Evolutionary conservation across 1,140 invertebrate species (phyloP).

Genomic region (Caenorhabditis briggsae): DNA sequence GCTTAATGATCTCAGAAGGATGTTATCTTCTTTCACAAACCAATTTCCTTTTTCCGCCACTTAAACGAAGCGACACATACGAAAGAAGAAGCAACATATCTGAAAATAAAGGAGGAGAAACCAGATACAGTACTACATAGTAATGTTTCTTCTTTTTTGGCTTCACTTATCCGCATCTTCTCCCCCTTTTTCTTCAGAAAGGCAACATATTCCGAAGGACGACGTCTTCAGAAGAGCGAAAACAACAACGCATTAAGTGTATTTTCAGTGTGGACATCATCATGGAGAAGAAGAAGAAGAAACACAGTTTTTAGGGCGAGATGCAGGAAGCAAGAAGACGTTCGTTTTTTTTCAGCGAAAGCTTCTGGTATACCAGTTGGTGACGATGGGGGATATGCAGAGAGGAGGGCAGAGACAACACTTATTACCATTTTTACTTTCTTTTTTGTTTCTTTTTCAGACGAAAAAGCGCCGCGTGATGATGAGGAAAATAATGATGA

Average conservation of each 20-base stretch:
- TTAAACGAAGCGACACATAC: conserved; percentile 48
- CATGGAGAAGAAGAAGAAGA: background rate
- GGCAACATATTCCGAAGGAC: conserved; percentile 37
- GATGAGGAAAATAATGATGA: background rate
- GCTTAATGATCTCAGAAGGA: conserved; percentile 12
- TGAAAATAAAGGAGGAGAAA: conserved; percentile 1
- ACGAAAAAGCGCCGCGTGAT: conserved; percentile 7
- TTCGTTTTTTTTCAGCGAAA: conserved; percentile 26
- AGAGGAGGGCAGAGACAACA: conserved; percentile 5
- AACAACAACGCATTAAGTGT: conserved; percentile 54
- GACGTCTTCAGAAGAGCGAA: conserved; percentile 44
- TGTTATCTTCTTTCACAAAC: conserved; percentile 34
- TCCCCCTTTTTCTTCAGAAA: background rate
- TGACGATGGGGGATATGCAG: conserved; percentile 6
- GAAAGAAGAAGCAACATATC: background rate
- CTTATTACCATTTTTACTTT: conserved; percentile 41
- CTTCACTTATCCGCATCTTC: conserved; percentile 47
- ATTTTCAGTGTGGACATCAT: conserved; percentile 54
- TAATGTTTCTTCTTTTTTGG: conserved; percentile 41
- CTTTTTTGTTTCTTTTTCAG: conserved; percentile 44
- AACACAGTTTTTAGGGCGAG: background rate
- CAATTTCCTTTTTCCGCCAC: conserved; percentile 50
- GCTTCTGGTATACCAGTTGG: conserved; percentile 35
- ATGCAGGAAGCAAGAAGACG: background rate
- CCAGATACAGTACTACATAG: conserved; percentile 51